These are phyloP conservation scores for Chaetophractus vellerosus DNA, from an alignment of 2,797 vertebrate genomes.

Conservation along the genomic window DNA sequence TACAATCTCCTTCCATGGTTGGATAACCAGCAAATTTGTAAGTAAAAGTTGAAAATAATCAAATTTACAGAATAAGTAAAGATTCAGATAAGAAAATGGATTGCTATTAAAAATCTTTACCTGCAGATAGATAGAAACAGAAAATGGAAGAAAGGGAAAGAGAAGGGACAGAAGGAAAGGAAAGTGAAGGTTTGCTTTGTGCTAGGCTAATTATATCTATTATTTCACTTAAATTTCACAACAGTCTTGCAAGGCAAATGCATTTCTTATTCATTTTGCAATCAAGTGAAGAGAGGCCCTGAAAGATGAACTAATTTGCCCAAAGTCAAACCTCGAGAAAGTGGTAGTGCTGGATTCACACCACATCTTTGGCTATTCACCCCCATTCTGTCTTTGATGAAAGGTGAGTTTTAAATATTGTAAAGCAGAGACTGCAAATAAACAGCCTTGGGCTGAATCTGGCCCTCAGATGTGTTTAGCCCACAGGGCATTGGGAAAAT, in stretches of 20 bases:
- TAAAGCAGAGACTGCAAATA: conserved; percentile 34
- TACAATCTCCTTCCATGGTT: background rate
- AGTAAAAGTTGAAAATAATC: conserved; percentile 55
- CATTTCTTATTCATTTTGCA: conserved; percentile 39
- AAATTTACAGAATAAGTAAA: conserved; percentile 18
- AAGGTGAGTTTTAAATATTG: conserved; percentile 62
- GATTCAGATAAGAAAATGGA: conserved; percentile 15
- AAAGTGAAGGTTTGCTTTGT: background rate
- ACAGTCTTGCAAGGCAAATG: background rate
- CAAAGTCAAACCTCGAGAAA: conserved; percentile 59
- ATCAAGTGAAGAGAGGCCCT: conserved; percentile 30
- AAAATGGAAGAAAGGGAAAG: background rate
- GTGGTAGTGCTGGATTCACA: background rate
- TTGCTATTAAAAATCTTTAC: background rate
- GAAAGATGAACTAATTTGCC: conserved; percentile 13
- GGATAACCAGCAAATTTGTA: conserved; percentile 9
- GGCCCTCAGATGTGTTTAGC: conserved; percentile 49
- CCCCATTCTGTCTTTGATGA: conserved; percentile 41
- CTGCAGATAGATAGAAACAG: background rate
- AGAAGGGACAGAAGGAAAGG: background rate
- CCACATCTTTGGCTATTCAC: conserved; percentile 23
- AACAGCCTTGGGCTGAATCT: background rate
- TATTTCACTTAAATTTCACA: conserved; percentile 30
- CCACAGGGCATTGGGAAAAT: conserved; percentile 21
- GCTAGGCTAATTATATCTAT: background rate